Evolutionary conservation across 2,113 vertebrate species (phyloP).

Genomic region (Myrmecobius fasciatus): DNA sequence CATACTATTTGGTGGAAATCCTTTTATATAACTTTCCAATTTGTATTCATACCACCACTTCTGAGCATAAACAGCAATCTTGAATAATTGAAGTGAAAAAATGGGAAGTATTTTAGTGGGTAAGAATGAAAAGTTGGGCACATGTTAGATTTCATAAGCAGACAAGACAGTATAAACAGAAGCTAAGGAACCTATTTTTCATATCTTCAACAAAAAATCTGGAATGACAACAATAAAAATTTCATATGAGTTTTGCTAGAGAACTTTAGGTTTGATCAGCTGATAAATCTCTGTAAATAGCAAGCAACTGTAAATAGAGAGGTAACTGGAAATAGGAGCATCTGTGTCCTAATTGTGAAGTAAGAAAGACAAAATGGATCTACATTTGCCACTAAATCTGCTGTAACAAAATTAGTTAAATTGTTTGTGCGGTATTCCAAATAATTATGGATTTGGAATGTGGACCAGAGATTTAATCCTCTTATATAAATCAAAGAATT

Average conservation of each 20-base stretch:
- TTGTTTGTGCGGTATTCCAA: not conserved
- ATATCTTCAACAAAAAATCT: not conserved
- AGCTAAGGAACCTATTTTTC: not conserved
- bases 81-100: slow-evolving; percentile 4
- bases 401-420: not conserved
- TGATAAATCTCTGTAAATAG: slow-evolving; percentile 54
- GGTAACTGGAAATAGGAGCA: slow-evolving; percentile 33
- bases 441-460: not conserved
- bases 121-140: not conserved
- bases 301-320: slow-evolving; percentile 37
- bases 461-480: not conserved
- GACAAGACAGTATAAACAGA: not conserved
- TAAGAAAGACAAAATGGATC: not conserved
- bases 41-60: not conserved
- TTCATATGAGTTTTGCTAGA: slow-evolving; percentile 54
- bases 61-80: not conserved
- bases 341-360: slow-evolving; percentile 35
- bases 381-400: not conserved
- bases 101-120: not conserved
- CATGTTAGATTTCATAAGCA: slow-evolving; percentile 21
- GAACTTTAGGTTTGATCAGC: not conserved
- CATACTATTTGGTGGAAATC: not conserved
- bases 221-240: slow-evolving; percentile 1
- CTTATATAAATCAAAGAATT: not conserved
- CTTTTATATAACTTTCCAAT: not conserved